Conservation (phyloP, 2,113 vertebrate genomes). For the Uria lomvia region DNA sequence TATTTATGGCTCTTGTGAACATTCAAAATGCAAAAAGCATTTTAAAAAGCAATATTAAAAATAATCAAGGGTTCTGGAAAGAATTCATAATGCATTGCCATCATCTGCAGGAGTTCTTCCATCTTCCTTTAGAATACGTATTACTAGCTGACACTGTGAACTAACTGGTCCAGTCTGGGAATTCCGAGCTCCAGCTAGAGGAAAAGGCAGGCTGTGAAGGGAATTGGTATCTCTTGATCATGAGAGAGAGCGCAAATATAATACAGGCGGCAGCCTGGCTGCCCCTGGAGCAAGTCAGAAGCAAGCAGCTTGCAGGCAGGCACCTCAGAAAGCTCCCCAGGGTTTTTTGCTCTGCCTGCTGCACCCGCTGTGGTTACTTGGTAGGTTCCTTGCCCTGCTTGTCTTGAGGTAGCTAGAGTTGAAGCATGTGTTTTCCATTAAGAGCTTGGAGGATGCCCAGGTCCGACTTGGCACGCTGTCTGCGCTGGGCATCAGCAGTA, state of each 20-base stretch:
- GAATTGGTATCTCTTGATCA: slow-evolving; percentile 55
- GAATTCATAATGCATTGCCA: slow-evolving; percentile 45
- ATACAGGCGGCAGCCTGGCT: slow-evolving; percentile 60
- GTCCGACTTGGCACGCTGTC: slow-evolving; percentile 46
- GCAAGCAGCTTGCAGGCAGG: slow-evolving; percentile 41
- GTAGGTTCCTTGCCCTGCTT: slow-evolving; percentile 42
- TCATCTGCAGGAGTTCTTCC: slow-evolving; percentile 56
- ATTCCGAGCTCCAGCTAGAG: slow-evolving; percentile 20
- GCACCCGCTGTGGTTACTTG: slow-evolving; percentile 44
- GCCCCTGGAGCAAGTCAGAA: slow-evolving; percentile 51
- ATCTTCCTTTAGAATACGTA: slow-evolving; percentile 47
- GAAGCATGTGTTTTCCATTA: slow-evolving; percentile 50
- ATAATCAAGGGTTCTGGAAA: slow-evolving; percentile 60
- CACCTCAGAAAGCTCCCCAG: slow-evolving; percentile 41
- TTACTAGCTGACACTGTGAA: slow-evolving; percentile 29
- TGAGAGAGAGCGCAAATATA: slow-evolving; percentile 34
- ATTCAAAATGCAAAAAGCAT: neutral
- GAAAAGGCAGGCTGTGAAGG: slow-evolving; percentile 2
- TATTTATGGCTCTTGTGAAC: slow-evolving; percentile 49
- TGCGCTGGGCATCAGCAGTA: slow-evolving; percentile 57
- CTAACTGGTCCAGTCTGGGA: slow-evolving; percentile 47
- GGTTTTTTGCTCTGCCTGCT: slow-evolving; percentile 15
- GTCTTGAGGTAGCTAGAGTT: slow-evolving; percentile 32
- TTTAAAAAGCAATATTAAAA: slow-evolving; percentile 19
- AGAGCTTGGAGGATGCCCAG: slow-evolving; percentile 62